Percentiles rank a stretch among this genome's conserved stretches.
These are phyloP conservation scores for Marmota monax DNA, from an alignment of 2,113 vertebrate species.

Conservation along the genomic window DNA sequence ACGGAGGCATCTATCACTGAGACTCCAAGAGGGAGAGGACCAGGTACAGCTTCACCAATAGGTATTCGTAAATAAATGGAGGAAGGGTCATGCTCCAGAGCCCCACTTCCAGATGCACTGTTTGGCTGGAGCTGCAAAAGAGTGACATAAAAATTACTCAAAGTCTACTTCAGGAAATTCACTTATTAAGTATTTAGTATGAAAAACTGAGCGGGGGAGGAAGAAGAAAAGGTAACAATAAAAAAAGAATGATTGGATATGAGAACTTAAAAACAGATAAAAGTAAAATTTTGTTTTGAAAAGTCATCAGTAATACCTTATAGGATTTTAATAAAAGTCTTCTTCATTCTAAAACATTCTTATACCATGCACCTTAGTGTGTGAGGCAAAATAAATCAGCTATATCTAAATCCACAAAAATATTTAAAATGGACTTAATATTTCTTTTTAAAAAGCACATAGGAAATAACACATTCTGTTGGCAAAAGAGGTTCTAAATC, in stretches of 20 bases:
- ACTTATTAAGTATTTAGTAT: neutral
- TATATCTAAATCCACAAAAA: neutral
- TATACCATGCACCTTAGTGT: neutral
- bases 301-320: neutral
- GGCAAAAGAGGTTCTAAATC: neutral
- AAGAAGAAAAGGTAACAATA: neutral
- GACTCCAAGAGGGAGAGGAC: constrained; percentile 97
- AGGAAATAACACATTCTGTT: neutral
- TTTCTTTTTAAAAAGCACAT: neutral
- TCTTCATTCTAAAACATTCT: constrained; percentile 36
- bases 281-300: constrained; percentile 8
- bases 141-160: neutral
- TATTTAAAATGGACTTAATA: neutral
- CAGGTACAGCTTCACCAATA: constrained; percentile 96
- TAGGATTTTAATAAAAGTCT: neutral
- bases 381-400: neutral
- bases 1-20: constrained; percentile 99
- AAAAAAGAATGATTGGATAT: neutral
- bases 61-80: constrained; percentile 98
- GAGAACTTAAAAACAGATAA: neutral
- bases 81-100: constrained; percentile 98
- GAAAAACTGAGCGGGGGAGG: neutral
- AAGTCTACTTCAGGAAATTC: constrained; percentile 11
- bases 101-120: constrained; percentile 98
- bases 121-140: constrained; percentile 96